Conservation (phyloP, 2,113 vertebrate genomes). For the Morone chrysops region DNA sequence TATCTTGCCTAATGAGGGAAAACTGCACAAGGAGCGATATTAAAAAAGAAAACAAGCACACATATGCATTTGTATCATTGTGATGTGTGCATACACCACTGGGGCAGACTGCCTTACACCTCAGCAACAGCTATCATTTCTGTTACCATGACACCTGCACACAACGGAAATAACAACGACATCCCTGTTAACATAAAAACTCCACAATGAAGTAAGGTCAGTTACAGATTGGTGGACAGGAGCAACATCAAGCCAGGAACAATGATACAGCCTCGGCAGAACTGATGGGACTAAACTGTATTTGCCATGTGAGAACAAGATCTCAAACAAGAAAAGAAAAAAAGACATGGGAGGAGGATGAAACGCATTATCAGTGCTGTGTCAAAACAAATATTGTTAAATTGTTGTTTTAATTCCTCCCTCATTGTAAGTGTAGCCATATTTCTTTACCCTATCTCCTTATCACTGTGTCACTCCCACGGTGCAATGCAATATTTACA, state of each 20-base stretch:
- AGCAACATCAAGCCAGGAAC: background rate
- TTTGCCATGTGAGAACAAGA: background rate
- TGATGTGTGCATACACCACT: background rate
- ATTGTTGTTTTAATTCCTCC: background rate
- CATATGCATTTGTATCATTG: too few species aligned
- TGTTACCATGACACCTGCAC: constrained; percentile 50
- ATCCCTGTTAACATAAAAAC: constrained; percentile 7
- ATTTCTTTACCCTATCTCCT: background rate
- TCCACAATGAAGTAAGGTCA: constrained; percentile 12
- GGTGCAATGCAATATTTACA: constrained; percentile 24
- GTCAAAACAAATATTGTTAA: background rate
- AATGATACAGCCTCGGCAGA: background rate
- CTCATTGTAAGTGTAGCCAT: background rate
- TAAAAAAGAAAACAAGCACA: constrained; percentile 8
- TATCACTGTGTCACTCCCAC: constrained; percentile 6
- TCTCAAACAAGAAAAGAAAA: background rate
- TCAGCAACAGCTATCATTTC: constrained; percentile 32
- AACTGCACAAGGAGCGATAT: background rate
- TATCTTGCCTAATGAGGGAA: constrained; percentile 29
- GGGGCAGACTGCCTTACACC: constrained; percentile 6
- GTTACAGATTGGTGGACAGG: background rate
- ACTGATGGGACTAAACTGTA: background rate
- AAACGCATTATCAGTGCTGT: background rate
- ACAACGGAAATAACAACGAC: constrained; percentile 24
- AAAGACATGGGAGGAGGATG: background rate